Evolutionary conservation across 1,140 invertebrate species (phyloP).

Genomic region (Drosophila yakuba): DNA sequence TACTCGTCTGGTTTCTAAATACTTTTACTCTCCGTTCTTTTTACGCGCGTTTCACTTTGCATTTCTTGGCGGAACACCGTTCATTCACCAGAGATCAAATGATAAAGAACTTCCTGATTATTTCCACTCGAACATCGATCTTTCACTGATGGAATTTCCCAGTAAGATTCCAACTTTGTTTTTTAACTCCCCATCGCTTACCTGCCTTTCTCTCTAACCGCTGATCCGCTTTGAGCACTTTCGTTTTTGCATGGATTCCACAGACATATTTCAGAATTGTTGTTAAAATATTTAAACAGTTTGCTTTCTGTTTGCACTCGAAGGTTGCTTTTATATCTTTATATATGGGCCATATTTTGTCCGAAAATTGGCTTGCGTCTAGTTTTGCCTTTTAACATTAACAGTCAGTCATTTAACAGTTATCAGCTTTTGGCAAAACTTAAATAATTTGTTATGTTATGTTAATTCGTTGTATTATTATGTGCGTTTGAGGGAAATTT

Average conservation of each 20-base stretch:
- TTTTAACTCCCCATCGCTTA: slow-evolving; percentile 20
- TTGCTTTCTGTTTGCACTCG: slow-evolving; percentile 64
- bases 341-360: slow-evolving; percentile 29
- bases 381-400: slow-evolving; percentile 19
- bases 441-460: slow-evolving; percentile 43
- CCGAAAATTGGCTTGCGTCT: slow-evolving; percentile 16
- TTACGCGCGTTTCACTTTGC: slow-evolving; percentile 19
- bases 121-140: slow-evolving; percentile 35
- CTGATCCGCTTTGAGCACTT: slow-evolving; percentile 51
- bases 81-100: slow-evolving; percentile 25
- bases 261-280: slow-evolving; percentile 55
- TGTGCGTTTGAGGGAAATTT: slow-evolving; percentile 44
- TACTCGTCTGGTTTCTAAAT: not conserved
- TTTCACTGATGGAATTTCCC: slow-evolving; percentile 33
- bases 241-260: slow-evolving; percentile 63
- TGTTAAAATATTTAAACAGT: slow-evolving; percentile 75
- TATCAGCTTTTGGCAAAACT: slow-evolving; percentile 24
- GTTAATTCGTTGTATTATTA: slow-evolving; percentile 41
- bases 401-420: slow-evolving; percentile 23
- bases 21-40: slow-evolving; percentile 4
- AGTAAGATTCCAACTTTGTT: slow-evolving; percentile 21
- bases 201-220: slow-evolving; percentile 59
- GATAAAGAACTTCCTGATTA: slow-evolving; percentile 47
- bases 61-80: slow-evolving; percentile 13
- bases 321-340: slow-evolving; percentile 37